A percentile compares a stretch with the other conserved stretches of the same genome.
These are phyloP conservation scores for Thyatira batis DNA, from an alignment of 2,888 invertebrate species.

Conservation along the genomic window DNA sequence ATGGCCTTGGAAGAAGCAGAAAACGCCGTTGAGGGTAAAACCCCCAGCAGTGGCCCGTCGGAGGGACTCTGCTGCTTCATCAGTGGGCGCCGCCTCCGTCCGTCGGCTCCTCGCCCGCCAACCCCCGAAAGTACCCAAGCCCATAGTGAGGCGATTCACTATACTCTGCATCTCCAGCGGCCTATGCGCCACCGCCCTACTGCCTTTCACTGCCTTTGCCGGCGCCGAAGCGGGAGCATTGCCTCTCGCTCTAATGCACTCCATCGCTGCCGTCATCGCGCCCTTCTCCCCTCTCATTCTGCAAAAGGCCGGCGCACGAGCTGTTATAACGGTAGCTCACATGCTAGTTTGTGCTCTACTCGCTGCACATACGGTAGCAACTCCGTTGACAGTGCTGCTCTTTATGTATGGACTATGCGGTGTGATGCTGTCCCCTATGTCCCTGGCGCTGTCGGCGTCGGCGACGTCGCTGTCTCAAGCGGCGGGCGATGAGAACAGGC, in stretches of 20 bases:
- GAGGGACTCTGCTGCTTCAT: conserved; percentile 87
- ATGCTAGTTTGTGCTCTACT: conserved; percentile 82
- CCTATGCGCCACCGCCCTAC: conserved; percentile 84
- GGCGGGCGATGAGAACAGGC: conserved; percentile 67
- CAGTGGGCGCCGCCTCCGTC: conserved; percentile 90
- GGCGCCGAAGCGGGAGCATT: conserved; percentile 83
- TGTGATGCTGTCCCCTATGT: conserved; percentile 80
- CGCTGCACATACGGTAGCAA: conserved; percentile 78
- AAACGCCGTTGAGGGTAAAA: conserved; percentile 44
- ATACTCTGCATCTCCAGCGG: conserved; percentile 83
- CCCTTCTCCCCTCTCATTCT: conserved; percentile 72
- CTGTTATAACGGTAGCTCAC: conserved; percentile 76
- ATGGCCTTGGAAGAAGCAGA: conserved; percentile 75
- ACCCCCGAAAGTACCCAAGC: conserved; percentile 74
- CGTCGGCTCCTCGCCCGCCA: conserved; percentile 85
- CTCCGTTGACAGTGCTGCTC: conserved; percentile 61
- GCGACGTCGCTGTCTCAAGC: conserved; percentile 83
- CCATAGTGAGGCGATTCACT: conserved; percentile 74
- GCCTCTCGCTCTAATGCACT: conserved; percentile 83
- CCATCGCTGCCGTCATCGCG: conserved; percentile 82
- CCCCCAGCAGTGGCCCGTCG: conserved; percentile 62
- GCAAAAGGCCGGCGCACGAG: conserved; percentile 66
- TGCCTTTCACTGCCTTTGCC: conserved; percentile 81
- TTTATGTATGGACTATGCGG: conserved; percentile 79
- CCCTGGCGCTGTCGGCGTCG: conserved; percentile 81